Evolutionary conservation across 2,113 vertebrate genomes (phyloP), one percentile per base, ranked within the genome.

Genomic region (Kobus ellipsiprymnus): DNA sequence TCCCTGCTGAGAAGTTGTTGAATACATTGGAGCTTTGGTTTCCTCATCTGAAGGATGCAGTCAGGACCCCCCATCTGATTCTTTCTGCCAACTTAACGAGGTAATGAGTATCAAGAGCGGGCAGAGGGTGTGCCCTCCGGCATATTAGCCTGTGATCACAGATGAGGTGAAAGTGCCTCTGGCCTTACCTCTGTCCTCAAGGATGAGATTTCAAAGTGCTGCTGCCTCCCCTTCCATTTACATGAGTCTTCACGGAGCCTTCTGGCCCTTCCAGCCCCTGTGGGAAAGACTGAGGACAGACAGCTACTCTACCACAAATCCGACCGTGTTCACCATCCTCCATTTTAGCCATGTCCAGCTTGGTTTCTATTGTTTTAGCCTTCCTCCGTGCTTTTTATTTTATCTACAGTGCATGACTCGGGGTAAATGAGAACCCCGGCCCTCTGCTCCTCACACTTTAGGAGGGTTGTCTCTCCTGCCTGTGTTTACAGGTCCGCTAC

Each of bases 11-110:
- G n/a, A 46, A 33, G 19, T 59, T 33, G 1, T 14, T 17, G 50
- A 23, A 6, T 7, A 1, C 14, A 0, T 6, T 29, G 10, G n/a
- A 57, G 16, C 33, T 9, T 64, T 10, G 1, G 1, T 60, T 44
- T 54, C 55, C 46, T 62, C 83, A 16, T n/a, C 90, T 16, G 29
- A 60, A 59, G 27, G 30, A 7, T 7, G 2, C 36, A 33, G 4
- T 48, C 15, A 29, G 52, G 25, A 52, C 0, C 12, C 23, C n/a
- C 19, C 36, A n/a, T 80, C 25, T 15, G 13, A 74, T 7, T 33
- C 21, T 81, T 36, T 3, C 4, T 62, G 57, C 48, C 19, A 50
- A 67, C 50, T 46, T 21, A 23, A 5, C 0, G 14, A 82, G 10
- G 33, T 16, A 10, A 23, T 1, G 19, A 46, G 7, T 44, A 4